A percentile compares a stretch with the other conserved stretches of the same genome.
phyloP scores from a whole-genome alignment of 2,113 vertebrate species.

The Columbina picui region DNA sequence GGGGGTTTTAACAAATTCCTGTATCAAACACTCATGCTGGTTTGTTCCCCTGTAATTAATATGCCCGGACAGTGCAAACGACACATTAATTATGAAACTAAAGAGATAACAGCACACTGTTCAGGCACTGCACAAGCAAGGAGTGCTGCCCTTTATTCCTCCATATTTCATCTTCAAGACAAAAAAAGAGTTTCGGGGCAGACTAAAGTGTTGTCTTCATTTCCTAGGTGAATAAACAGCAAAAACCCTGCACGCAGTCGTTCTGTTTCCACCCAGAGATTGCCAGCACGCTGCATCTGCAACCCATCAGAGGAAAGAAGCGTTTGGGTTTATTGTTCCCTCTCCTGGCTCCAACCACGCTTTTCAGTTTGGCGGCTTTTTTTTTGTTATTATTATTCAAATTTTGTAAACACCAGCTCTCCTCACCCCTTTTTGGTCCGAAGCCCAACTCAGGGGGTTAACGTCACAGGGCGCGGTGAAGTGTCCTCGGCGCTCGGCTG shows the following conservation, averaged over 20 bases:
- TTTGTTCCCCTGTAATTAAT: neutral
- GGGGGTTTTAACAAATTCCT: neutral
- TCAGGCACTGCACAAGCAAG: neutral
- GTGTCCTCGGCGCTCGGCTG: rapidly evolving
- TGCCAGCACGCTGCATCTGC: neutral
- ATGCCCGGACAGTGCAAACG: neutral
- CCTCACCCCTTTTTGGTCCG: neutral
- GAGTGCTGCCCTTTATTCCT: neutral
- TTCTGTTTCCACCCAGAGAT: neutral
- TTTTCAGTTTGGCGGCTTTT: neutral
- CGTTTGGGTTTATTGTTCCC: neutral
- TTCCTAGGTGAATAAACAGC: neutral
- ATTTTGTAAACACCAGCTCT: neutral
- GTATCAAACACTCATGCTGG: neutral
- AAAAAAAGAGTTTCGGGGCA: neutral
- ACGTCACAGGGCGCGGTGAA: neutral
- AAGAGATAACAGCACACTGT: neutral
- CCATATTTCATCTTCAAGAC: neutral
- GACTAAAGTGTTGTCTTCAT: neutral
- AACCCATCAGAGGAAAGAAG: neutral
- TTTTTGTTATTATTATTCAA: neutral
- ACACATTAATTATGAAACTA: neutral
- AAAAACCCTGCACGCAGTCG: neutral
- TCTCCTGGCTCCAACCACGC: neutral
- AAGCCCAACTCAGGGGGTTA: neutral